Percentiles rank a stretch among this genome's conserved stretches.
phyloP scores from a whole-genome alignment of 1,140 invertebrate species.

The Euura lappo region DNA sequence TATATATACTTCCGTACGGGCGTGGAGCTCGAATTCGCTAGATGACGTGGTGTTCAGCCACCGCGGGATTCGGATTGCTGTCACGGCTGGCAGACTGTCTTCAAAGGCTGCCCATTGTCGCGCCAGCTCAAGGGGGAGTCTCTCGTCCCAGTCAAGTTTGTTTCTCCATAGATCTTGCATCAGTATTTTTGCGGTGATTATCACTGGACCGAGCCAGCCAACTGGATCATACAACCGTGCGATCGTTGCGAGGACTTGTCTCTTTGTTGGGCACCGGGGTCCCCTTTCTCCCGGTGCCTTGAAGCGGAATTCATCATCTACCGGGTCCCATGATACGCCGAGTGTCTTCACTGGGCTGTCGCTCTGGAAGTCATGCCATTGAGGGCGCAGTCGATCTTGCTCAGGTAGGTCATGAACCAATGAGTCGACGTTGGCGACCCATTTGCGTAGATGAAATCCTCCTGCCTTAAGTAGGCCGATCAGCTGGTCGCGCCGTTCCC shows the following conservation, averaged over 20 bases:
- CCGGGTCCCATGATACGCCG: too few relatives aligned
- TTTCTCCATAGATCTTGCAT: conserved; percentile 43
- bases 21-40: too few relatives aligned
- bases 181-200: conserved; percentile 41
- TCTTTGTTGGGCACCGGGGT: too few relatives aligned
- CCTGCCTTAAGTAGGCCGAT: conserved; percentile 31
- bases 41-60: too few relatives aligned
- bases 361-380: conserved; percentile 22
- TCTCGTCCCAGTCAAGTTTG: conserved; percentile 43
- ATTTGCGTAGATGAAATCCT: conserved; percentile 41
- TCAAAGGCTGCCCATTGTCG: too few relatives aligned
- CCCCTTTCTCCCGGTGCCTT: not conserved
- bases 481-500: conserved; percentile 29
- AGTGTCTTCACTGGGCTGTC: conserved; percentile 30
- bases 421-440: conserved; percentile 37
- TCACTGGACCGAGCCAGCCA: conserved; percentile 43
- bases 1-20: too few relatives aligned
- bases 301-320: too few relatives aligned
- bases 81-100: too few relatives aligned
- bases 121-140: conserved; percentile 24
- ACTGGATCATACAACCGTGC: conserved; percentile 44
- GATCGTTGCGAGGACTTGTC: conserved; percentile 38
- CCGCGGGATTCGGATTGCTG: too few relatives aligned
- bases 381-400: too few relatives aligned
- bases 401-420: too few relatives aligned